Evolutionary conservation across 1,140 invertebrate genomes (phyloP).

Genomic region (Cherax quadricarinatus): DNA sequence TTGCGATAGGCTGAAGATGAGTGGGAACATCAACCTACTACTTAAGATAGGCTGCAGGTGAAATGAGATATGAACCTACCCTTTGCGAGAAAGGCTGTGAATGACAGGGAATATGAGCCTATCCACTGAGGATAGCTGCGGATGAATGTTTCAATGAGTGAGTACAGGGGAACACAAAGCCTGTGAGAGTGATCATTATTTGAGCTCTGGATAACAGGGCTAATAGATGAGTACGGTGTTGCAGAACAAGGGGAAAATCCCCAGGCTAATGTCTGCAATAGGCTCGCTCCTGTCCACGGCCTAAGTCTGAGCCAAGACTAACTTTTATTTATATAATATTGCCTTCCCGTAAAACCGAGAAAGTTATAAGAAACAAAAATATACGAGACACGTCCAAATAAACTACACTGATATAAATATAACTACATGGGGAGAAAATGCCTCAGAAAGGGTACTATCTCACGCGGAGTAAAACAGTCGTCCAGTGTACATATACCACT

Average conservation of each 20-base stretch:
- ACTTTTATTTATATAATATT: slow-evolving; percentile 19
- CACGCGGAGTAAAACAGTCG: slow-evolving; percentile 19
- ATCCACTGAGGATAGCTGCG: background rate
- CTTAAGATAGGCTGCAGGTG: background rate
- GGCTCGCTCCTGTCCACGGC: background rate
- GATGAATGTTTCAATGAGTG: background rate
- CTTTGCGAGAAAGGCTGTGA: background rate
- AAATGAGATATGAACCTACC: background rate
- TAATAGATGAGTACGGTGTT: slow-evolving; percentile 5
- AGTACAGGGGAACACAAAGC: background rate
- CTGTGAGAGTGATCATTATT: slow-evolving; percentile 14
- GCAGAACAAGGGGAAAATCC: background rate
- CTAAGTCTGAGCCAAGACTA: background rate
- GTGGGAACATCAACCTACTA: too few species aligned
- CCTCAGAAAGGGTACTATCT: slow-evolving; percentile 28
- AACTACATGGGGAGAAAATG: slow-evolving; percentile 33
- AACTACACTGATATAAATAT: slow-evolving; percentile 49
- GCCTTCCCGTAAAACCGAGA: slow-evolving; percentile 66
- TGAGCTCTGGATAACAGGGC: slow-evolving; percentile 26
- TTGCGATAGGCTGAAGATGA: too few species aligned
- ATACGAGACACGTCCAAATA: slow-evolving; percentile 51
- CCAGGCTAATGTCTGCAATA: background rate
- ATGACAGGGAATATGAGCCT: background rate
- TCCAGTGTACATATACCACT: slow-evolving; percentile 29
- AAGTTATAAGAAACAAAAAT: slow-evolving; percentile 37